Percentiles rank a stretch among this genome's conserved stretches.
Conservation (phyloP, 2,888 invertebrate genomes). For the Ypsolopha scabrella region DNA sequence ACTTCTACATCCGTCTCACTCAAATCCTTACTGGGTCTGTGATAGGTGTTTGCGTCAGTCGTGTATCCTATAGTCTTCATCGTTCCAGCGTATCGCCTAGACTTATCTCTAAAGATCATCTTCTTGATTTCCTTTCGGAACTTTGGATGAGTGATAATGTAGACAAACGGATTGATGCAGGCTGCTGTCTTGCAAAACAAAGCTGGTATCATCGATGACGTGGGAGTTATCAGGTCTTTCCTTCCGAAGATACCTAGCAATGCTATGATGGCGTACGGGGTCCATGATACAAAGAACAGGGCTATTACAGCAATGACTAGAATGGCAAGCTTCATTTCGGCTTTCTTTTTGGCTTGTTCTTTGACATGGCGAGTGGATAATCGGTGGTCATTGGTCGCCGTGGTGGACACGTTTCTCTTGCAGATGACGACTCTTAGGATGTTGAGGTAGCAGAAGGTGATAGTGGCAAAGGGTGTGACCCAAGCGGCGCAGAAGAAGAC, state of each 20-base stretch:
- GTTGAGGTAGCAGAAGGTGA: slow-evolving; percentile 79
- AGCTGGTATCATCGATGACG: slow-evolving; percentile 81
- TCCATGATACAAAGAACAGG: slow-evolving; percentile 85
- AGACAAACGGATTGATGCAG: slow-evolving; percentile 84
- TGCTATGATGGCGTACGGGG: slow-evolving; percentile 83
- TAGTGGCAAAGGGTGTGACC: slow-evolving; percentile 78
- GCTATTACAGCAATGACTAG: slow-evolving; percentile 77
- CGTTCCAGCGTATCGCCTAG: slow-evolving; percentile 45
- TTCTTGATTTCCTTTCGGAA: slow-evolving; percentile 74
- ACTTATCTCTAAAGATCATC: slow-evolving; percentile 47
- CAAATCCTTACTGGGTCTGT: slow-evolving; percentile 46
- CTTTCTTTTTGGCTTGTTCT: slow-evolving; percentile 74
- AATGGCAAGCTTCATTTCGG: slow-evolving; percentile 78
- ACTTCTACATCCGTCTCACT: slow-evolving; percentile 65
- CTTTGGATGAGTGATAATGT: slow-evolving; percentile 83
- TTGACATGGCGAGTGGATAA: slow-evolving; percentile 69
- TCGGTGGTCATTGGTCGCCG: slow-evolving; percentile 54
- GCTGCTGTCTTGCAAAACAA: slow-evolving; percentile 85
- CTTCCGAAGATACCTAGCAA: slow-evolving; percentile 78
- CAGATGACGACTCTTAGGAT: slow-evolving; percentile 75
- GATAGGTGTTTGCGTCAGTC: slow-evolving; percentile 35
- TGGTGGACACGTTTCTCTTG: slow-evolving; percentile 51
- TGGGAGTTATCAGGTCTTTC: slow-evolving; percentile 74
- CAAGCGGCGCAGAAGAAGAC: slow-evolving; percentile 82
- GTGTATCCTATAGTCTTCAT: slow-evolving; percentile 42